Evolutionary conservation across 2,113 vertebrate species (phyloP), one percentile per base, ranked within the genome.

Genomic region (Phrynosoma blainvillii): DNA sequence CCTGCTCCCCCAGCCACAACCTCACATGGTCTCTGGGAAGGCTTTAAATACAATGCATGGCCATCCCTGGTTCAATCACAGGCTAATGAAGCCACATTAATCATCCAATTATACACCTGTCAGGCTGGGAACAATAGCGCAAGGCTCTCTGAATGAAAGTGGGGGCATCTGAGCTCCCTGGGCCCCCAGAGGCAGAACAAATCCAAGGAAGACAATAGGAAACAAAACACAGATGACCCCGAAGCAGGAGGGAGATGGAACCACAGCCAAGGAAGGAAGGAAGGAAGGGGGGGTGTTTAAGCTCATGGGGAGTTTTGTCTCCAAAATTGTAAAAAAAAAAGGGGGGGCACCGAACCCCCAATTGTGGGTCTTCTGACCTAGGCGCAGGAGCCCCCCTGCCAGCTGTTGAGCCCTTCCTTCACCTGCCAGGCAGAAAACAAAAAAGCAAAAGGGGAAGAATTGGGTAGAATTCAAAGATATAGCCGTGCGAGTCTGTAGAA

Each of bases 71-170:
- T 88, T 88, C 87, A 88, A 88, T 88, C 81, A 25, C 87, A 88
- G 87, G 87, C 87, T 88, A 88, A 88, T 77, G 87, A 88, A 88
- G 87, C 23, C 42, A 77, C 80, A 88, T 88, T 88, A 88, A 88
- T 88, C 87, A 88, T 83, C 80, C 87, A 83, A 88, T 88, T 88
- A 88, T 88, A 88, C 80, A 88, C 87, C 87, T 88, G 87, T 88
- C 87, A 84, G 87, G 73, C 81, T 23, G 42, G 70, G 52, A 83
- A 36, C 62, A 82, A 18, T 56, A 52, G 0, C 16, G 23, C 1
- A 3, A 32, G 85, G 5, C 20, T 12, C 13, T 68, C 88, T 66
- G 12, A 81, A 79, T 13, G 73, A 81, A n/a, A 9, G 2, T 14
- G 23, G 66, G 21, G 65, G n/a, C 79, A 5, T 47, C 76, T 36